Conservation (phyloP, 2,113 vertebrate species). For the Chrysochloris asiatica region DNA sequence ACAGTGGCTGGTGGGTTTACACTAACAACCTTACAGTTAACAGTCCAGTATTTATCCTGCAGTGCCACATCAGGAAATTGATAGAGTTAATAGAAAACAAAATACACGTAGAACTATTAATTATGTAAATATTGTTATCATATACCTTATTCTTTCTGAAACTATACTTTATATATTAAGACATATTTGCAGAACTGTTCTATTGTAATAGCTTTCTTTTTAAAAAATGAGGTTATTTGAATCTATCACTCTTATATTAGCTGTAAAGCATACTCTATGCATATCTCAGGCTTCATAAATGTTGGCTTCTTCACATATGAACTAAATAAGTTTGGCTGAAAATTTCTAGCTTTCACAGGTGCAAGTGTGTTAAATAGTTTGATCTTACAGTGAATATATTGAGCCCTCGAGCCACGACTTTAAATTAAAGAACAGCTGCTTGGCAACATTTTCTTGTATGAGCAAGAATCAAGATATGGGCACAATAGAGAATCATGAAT, state of each 20-base stretch:
- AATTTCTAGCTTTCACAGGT: conserved; percentile 74
- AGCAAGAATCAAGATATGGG: conserved; percentile 42
- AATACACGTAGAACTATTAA: neutral
- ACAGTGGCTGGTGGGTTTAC: too few species aligned
- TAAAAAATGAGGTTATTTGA: neutral
- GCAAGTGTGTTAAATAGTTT: conserved; percentile 63
- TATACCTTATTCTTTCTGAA: neutral
- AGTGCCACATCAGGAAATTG: too few species aligned
- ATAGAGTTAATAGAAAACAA: neutral
- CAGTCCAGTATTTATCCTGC: too few species aligned
- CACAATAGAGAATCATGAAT: neutral
- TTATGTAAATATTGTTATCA: neutral
- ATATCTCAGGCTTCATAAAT: conserved; percentile 39
- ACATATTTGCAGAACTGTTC: neutral
- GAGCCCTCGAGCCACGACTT: conserved; percentile 76
- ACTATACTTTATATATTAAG: neutral
- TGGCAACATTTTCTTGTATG: neutral
- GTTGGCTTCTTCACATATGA: conserved; percentile 44
- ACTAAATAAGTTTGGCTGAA: conserved; percentile 33
- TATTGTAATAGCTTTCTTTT: neutral
- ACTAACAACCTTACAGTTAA: too few species aligned
- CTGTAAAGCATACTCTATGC: neutral
- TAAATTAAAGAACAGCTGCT: conserved; percentile 80
- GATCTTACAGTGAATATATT: conserved; percentile 74
- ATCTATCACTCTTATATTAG: neutral